Conservation (phyloP, 2,888 invertebrate genomes). For the Drosophila prolongata region DNA sequence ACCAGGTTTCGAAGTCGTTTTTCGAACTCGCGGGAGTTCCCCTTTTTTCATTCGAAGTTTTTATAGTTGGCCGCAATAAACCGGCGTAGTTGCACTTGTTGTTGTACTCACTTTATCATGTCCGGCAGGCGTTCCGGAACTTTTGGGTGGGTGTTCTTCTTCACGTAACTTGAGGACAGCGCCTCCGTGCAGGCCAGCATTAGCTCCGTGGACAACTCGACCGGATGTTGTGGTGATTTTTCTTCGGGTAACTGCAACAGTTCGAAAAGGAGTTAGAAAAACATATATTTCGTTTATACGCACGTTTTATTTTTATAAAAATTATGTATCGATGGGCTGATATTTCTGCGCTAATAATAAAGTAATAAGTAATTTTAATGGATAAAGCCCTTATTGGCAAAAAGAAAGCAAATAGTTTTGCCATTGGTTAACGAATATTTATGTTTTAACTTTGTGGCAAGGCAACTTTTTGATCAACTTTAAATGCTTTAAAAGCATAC, state of each 20-base stretch:
- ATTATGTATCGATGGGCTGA: too few species aligned
- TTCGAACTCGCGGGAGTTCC: slow-evolving; percentile 55
- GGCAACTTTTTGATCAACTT: too few species aligned
- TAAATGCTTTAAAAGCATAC: neutral
- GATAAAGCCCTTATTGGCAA: too few species aligned
- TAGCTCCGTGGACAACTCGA: slow-evolving; percentile 85
- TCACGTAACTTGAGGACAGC: slow-evolving; percentile 83
- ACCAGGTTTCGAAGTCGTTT: slow-evolving; percentile 53
- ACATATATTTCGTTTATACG: slow-evolving; percentile 2
- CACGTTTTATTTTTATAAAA: neutral
- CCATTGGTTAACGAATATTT: too few species aligned
- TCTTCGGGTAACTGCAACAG: slow-evolving; percentile 84
- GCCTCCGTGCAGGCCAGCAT: slow-evolving; percentile 85
- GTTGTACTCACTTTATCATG: slow-evolving; percentile 84
- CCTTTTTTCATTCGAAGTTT: slow-evolving; percentile 13
- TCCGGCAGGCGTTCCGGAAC: slow-evolving; percentile 85
- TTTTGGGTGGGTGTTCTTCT: slow-evolving; percentile 84
- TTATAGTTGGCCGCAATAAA: slow-evolving; percentile 18
- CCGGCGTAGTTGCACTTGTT: slow-evolving; percentile 36
- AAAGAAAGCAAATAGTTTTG: too few species aligned
- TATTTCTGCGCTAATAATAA: too few species aligned
- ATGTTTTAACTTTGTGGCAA: too few species aligned
- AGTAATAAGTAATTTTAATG: too few species aligned
- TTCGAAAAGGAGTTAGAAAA: slow-evolving; percentile 45
- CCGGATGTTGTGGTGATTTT: slow-evolving; percentile 85